A percentile compares a stretch with the other conserved stretches of the same genome.
These are phyloP conservation scores for Clinocottus analis DNA, from an alignment of 2,113 vertebrate species.

Conservation along the genomic window DNA sequence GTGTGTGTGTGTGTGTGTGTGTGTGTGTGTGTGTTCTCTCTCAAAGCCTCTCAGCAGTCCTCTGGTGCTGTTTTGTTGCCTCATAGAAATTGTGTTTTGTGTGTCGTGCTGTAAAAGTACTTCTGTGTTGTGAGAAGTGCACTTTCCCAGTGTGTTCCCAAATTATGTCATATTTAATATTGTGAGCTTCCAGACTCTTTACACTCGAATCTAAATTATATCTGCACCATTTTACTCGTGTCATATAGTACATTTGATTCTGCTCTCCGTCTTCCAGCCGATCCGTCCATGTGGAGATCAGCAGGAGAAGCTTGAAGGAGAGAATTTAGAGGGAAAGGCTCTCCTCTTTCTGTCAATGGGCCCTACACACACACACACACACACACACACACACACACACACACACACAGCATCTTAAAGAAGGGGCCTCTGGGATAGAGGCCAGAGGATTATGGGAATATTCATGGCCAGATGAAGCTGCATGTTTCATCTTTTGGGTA, in stretches of 20 bases:
- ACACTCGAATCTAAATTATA: slow-evolving; percentile 4
- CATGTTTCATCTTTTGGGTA: slow-evolving; percentile 96
- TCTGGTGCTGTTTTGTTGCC: too few relatives aligned
- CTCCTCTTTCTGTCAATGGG: slow-evolving; percentile 64
- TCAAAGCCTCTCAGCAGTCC: too few relatives aligned
- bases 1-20: not conserved
- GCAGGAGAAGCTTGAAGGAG: slow-evolving; percentile 85
- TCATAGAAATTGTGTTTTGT: slow-evolving; percentile 3
- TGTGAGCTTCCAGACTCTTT: slow-evolving; percentile 9
- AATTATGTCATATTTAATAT: slow-evolving; percentile 24
- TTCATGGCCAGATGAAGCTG: slow-evolving; percentile 94
- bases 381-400: too few relatives aligned
- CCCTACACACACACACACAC: too few relatives aligned
- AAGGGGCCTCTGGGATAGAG: slow-evolving; percentile 85
- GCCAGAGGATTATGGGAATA: slow-evolving; percentile 95
- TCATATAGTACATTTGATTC: not conserved
- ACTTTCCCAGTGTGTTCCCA: not conserved
- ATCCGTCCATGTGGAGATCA: slow-evolving; percentile 93
- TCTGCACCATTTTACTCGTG: slow-evolving; percentile 23
- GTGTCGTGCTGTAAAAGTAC: slow-evolving; percentile 34
- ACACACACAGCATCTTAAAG: slow-evolving; percentile 69
- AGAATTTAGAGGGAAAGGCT: slow-evolving; percentile 72
- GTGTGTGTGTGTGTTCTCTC: slow-evolving; percentile 7
- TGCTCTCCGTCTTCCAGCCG: slow-evolving; percentile 80
- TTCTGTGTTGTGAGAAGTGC: not conserved